phyloP scores from a whole-genome alignment of 2,797 vertebrate genomes.

The Ataeniobius toweri region DNA sequence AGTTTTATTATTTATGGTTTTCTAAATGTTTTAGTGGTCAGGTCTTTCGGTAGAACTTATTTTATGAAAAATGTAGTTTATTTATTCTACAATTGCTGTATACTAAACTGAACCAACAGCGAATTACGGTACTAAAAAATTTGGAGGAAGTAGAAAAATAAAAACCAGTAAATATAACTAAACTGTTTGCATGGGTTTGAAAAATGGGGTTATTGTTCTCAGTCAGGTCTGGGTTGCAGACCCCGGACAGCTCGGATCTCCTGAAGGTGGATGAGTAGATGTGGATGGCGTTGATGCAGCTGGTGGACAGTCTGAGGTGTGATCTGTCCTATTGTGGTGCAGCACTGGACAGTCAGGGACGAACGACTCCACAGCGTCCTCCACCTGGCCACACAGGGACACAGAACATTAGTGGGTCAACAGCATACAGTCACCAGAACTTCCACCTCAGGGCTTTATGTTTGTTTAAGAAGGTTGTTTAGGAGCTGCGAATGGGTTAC shows the following conservation, averaged over 20 bases:
- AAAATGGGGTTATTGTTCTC: neutral
- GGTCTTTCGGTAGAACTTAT: too few relatives aligned
- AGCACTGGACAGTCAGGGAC: slow-evolving; percentile 24
- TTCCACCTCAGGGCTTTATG: too few relatives aligned
- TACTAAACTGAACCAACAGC: neutral
- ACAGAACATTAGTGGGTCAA: neutral
- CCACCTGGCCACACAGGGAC: slow-evolving; percentile 36
- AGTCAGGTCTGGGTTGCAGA: neutral
- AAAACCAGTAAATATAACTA: neutral
- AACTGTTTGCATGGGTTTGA: neutral
- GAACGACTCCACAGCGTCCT: slow-evolving; percentile 25
- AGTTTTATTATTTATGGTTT: neutral
- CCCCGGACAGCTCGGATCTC: slow-evolving; percentile 23
- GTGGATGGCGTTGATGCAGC: neutral
- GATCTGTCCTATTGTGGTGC: slow-evolving; percentile 20
- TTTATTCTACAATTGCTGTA: neutral
- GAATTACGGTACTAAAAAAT: neutral
- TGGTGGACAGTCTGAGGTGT: neutral
- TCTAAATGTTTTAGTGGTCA: too few relatives aligned
- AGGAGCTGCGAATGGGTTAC: too few relatives aligned
- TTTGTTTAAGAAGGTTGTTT: too few relatives aligned
- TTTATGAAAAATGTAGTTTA: too few relatives aligned
- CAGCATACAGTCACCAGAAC: neutral
- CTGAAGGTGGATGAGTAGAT: slow-evolving; percentile 1
- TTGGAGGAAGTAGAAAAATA: neutral